A percentile compares a stretch with the other conserved stretches of the same genome.
phyloP scores from a whole-genome alignment of 2,113 vertebrate species.

The Oryzias woworae region DNA sequence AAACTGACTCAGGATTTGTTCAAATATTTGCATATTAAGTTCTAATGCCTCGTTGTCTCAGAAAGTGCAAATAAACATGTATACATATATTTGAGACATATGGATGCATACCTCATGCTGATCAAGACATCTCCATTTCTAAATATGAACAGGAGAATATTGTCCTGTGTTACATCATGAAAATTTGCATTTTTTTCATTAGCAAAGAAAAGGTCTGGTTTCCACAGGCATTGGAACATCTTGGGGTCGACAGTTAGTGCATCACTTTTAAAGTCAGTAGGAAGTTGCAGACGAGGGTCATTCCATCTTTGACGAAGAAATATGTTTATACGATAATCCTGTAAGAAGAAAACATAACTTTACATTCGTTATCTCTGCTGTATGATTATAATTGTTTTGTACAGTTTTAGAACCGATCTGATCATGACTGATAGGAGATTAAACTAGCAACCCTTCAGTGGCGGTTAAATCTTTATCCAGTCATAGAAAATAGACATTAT shows the following conservation, averaged over 20 bases:
- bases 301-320: constrained; percentile 97
- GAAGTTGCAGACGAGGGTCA: constrained; percentile 90
- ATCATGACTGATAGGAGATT: no score
- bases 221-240: constrained; percentile 98
- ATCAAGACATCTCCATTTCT: constrained; percentile 94
- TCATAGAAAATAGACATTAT: no score
- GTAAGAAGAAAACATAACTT: constrained; percentile 5
- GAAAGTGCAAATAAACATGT: no score
- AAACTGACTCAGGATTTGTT: background rate
- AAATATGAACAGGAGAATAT: constrained; percentile 96
- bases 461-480: no score
- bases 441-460: no score
- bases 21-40: no score
- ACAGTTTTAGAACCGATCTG: no score
- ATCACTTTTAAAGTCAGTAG: constrained; percentile 91
- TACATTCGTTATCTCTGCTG: no score
- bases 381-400: no score
- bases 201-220: constrained; percentile 96
- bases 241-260: constrained; percentile 92
- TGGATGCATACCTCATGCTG: constrained; percentile 88
- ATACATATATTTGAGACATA: background rate
- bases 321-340: constrained; percentile 97
- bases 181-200: constrained; percentile 98
- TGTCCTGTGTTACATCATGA: constrained; percentile 96
- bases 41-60: no score